These are phyloP conservation scores for Peromyscus californicus DNA, from an alignment of 2,113 vertebrate species.

Conservation along the genomic window DNA sequence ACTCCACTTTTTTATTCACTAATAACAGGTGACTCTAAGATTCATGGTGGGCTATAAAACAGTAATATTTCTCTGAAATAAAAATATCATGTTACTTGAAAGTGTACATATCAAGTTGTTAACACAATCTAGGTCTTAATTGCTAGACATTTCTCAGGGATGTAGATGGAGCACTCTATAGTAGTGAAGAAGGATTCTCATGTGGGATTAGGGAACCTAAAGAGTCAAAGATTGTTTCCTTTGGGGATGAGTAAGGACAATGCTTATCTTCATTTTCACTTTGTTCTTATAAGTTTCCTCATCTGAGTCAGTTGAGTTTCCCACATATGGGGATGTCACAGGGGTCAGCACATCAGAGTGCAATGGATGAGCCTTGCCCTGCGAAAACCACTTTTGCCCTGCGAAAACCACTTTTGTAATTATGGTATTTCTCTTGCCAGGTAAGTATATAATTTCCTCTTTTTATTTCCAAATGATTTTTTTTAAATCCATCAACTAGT, in stretches of 20 bases:
- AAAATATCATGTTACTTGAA: neutral
- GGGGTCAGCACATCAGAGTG: neutral
- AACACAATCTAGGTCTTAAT: neutral
- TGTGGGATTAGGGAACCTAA: neutral
- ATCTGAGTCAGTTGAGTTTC: no score
- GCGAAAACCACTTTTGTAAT: neutral
- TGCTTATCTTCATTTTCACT: neutral
- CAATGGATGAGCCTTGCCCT: neutral
- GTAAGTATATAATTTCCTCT: neutral
- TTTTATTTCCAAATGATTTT: constrained; percentile 43
- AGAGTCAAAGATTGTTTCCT: neutral
- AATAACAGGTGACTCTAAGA: neutral
- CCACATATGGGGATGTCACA: neutral
- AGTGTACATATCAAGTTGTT: neutral
- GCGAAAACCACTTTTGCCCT: neutral
- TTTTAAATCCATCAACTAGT: neutral
- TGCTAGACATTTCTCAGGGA: neutral
- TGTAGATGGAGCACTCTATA: neutral
- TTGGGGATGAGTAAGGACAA: neutral
- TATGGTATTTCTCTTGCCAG: neutral
- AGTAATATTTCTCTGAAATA: constrained; percentile 23
- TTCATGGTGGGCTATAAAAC: neutral
- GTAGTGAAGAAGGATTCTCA: neutral
- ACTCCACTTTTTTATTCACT: constrained; percentile 26
- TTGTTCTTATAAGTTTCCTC: neutral